Base-by-base conservation (phyloP, 1,140 invertebrate genomes). In the Drosophila bipectinata region DNA sequence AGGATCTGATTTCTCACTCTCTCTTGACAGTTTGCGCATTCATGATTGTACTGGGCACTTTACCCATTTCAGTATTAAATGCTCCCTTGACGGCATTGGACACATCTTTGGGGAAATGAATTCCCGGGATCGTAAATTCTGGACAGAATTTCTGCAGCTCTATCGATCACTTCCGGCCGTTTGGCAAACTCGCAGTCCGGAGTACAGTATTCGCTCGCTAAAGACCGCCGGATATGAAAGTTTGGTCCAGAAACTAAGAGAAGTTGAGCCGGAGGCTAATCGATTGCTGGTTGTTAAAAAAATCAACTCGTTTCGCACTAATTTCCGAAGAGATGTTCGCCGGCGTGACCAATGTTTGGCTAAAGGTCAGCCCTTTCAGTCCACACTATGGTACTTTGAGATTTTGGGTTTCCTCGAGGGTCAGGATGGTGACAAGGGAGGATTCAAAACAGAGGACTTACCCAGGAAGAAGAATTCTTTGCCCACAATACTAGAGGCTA, bases 261-360 rank as follows among this genome's bases (percentile, higher is more conserved):
- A 91, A 21, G 77, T 91, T 1, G 84, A 92, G 30, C 91, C 90
- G 5, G 5, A 66, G 0, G 91, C 91, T 0, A 72, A 80, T 48
- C 76, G 72, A 4, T 60, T 78, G 3, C 68, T 63, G 10, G 90
- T 92, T 1, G 79, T 84, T n/a, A 76, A 75, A 53, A 92, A 92
- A 58, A 92, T 92, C 58, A 91, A 92, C 47, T 84, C 76, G 0
- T 77, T 92, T n/a, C 75, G 91, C 2, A 91, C 84, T 0, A 85
- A 87, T 21, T 92, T 88, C 14, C 66, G 91, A 2, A 60, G 90
- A 1, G 91, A 92, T 55, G 44, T 62, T 49, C 88, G 79, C 39
- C 61, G 72, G 18, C 60, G 76, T 1, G 54, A 77, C 3, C 52
- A 48, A 3, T 57, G 53, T 24, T 10, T 9, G 9, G 48, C 18